Conservation (phyloP, 2,113 vertebrate species). For the Scomber scombrus region DNA sequence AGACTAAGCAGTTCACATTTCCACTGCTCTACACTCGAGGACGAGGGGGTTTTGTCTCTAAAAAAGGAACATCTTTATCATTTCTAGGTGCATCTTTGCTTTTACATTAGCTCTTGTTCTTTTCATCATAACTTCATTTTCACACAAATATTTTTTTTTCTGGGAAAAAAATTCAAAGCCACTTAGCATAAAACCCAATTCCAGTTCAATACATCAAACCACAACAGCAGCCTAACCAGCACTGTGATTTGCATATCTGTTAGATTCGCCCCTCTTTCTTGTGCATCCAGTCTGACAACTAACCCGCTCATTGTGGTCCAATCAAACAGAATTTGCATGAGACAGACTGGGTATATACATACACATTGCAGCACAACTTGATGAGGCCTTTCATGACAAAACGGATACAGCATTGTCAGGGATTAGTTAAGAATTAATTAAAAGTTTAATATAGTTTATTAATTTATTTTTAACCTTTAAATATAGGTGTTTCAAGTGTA, state of each 20-base stretch:
- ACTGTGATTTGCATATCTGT: constrained; percentile 58
- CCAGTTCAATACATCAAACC: constrained; percentile 38
- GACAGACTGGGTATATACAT: not conserved
- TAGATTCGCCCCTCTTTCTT: constrained; percentile 34
- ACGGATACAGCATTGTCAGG: not conserved
- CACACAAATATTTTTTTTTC: constrained; percentile 3
- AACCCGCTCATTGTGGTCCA: constrained; percentile 38
- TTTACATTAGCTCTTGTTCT: constrained; percentile 16
- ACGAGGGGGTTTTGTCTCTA: constrained; percentile 9
- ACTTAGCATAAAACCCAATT: constrained; percentile 16
- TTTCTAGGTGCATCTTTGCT: constrained; percentile 13
- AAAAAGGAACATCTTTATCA: not conserved
- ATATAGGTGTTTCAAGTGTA: too few species aligned
- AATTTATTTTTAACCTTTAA: not conserved
- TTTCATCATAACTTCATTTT: constrained; percentile 14
- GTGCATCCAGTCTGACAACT: constrained; percentile 37
- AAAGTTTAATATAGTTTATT: not conserved
- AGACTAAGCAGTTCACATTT: constrained; percentile 4
- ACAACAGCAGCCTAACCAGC: constrained; percentile 20
- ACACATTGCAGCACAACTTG: constrained; percentile 4
- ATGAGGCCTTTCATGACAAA: constrained; percentile 23
- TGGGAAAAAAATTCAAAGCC: not conserved
- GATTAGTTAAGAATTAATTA: not conserved
- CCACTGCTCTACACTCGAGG: not conserved
- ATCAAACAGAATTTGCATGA: constrained; percentile 59